phyloP scores from a whole-genome alignment of 2,888 invertebrate genomes.

The Candidula unifasciata region DNA sequence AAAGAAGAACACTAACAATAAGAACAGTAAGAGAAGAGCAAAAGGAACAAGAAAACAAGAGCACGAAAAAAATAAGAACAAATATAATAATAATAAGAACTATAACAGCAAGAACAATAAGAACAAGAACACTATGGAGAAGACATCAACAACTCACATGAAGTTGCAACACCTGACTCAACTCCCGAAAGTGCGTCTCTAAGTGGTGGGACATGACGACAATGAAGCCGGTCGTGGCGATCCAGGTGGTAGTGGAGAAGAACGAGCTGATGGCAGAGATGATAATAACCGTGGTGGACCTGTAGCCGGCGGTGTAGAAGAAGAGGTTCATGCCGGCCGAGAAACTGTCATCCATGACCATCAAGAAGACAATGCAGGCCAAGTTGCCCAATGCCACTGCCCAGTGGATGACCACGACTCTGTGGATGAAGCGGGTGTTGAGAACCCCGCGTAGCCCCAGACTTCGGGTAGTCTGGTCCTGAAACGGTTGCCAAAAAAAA shows the following conservation, averaged over 20 bases:
- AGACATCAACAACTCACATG: conserved; percentile 28
- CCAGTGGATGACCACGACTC: conserved; percentile 1
- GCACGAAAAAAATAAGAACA: no score
- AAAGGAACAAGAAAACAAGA: no score
- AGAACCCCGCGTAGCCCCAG: conserved; percentile 28
- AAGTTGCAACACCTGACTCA: not conserved
- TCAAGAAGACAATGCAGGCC: not conserved
- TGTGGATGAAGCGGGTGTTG: not conserved
- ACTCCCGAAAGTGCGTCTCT: conserved; percentile 11
- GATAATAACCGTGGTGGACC: not conserved
- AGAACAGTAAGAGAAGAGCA: no score
- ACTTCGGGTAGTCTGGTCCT: conserved; percentile 25
- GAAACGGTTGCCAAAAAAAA: no score
- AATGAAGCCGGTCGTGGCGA: not conserved
- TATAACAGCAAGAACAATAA: no score
- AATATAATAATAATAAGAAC: no score
- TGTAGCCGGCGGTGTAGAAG: conserved; percentile 6
- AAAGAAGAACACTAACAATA: no score
- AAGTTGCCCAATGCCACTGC: not conserved
- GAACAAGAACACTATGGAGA: no score
- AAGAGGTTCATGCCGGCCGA: conserved; percentile 29
- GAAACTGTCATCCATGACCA: conserved; percentile 18
- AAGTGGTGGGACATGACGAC: not conserved
- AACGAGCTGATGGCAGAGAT: not conserved
- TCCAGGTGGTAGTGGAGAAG: not conserved